Base-by-base conservation (phyloP, 2,797 vertebrate species). In the Gymnopithys bicolor region DNA sequence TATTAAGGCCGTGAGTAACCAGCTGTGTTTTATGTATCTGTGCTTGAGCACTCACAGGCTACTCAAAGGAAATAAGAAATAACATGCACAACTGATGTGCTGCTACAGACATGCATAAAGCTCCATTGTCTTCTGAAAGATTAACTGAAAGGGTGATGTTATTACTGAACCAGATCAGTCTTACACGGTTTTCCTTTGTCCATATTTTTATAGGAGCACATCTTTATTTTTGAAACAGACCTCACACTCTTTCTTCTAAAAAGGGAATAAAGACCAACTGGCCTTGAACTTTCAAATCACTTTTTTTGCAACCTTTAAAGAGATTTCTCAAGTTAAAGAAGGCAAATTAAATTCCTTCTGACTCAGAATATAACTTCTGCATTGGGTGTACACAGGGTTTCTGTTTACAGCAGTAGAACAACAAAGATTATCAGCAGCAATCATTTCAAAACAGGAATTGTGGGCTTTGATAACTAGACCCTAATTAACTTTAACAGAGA, bases 21-120 rank as follows among this genome's bases (percentile, higher is more conserved):
- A 96, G 78, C 25, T 90, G 17, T 85, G 81, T 55, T 94, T 96
- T 55, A 55, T 88, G 5, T 94, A 79, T 62, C 64, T 87, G 48
- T 82, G 95, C 32, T 80, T 68, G 25, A 68, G 4, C 24, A 49
- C 37, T 1, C 8, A 70, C 3, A 84, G 91, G 43, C 62, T 96
- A 5, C 90, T 91, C 10, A 89, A 46, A 32, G 73, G 84, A 37
- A 63, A 89, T 18, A 33, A 4, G 4, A 90, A 71, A 88, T 48
- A 96, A 95, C 39, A 46, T 0, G 17, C 18, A 10, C 21, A 55
- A 32, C 51, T 97, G 74, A 97, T 92, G 78, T 41, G 51, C 25
- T 97, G 90, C 66, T 76, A 46, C 0, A 39, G 83, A 84, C 48
- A 13, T 7, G 43, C 82, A 5, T 69, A 68, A 90, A 70, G 17